phyloP scores from a whole-genome alignment of 2,113 vertebrate species.

The Ictalurus punctatus region DNA sequence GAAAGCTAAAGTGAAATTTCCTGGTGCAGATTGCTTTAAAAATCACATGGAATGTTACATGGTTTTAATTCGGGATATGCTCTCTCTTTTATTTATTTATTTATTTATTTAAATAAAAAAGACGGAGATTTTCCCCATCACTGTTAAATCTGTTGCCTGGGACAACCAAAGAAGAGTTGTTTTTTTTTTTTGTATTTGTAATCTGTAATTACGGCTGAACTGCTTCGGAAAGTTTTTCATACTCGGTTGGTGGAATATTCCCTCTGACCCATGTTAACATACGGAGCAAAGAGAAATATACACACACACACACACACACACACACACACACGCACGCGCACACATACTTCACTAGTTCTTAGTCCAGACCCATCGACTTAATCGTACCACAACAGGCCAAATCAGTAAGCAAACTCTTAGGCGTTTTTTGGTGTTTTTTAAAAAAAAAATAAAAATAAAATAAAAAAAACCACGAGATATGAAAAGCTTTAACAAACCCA shows the following conservation, averaged over 20 bases:
- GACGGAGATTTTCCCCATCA: not conserved
- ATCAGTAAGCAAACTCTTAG: conserved; percentile 28
- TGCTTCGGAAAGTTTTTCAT: not conserved
- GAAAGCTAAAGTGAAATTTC: conserved; percentile 18
- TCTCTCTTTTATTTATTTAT: too few species aligned
- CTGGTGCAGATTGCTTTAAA: conserved; percentile 32
- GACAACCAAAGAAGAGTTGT: not conserved
- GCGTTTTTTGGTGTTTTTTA: conserved; percentile 46
- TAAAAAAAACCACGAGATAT: not conserved
- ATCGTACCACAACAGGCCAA: conserved; percentile 23
- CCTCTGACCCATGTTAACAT: conserved; percentile 4
- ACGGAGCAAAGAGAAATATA: conserved; percentile 32
- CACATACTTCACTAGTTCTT: conserved; percentile 23
- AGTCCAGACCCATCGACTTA: conserved; percentile 19
- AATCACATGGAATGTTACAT: conserved; percentile 45
- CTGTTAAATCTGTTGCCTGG: not conserved
- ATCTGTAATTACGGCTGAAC: not conserved
- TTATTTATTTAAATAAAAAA: not conserved
- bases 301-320: not conserved
- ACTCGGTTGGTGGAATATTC: conserved; percentile 3
- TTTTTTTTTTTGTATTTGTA: too few species aligned
- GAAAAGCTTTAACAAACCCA: conserved; percentile 13
- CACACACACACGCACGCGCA: not conserved
- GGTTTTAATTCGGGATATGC: not conserved
- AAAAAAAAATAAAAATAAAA: not conserved